phyloP scores from a whole-genome alignment of 2,888 invertebrate genomes.

The Dicranocentrus wangi region DNA sequence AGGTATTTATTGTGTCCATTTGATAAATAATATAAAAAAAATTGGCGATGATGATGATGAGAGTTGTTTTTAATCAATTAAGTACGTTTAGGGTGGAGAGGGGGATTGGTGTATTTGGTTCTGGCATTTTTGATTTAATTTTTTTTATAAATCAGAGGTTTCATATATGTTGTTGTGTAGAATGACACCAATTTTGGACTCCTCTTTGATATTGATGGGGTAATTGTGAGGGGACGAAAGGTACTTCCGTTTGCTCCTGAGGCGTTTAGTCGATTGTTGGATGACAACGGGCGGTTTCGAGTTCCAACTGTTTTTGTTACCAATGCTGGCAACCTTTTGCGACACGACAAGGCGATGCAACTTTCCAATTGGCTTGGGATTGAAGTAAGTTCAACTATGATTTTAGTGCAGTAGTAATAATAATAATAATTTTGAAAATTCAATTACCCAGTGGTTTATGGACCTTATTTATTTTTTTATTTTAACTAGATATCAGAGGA shows the following conservation, averaged over 20 bases:
- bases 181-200: conserved; percentile 77
- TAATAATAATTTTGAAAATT: neutral
- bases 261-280: conserved; percentile 78
- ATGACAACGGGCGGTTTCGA: conserved; percentile 78
- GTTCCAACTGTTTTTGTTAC: conserved; percentile 81
- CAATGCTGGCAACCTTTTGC: conserved; percentile 80
- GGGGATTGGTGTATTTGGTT: no score
- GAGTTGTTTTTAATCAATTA: neutral
- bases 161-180: conserved; percentile 41
- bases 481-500: conserved; percentile 77
- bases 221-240: conserved; percentile 79
- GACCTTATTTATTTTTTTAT: conserved; percentile 27
- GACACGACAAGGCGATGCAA: conserved; percentile 79
- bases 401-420: conserved; percentile 1
- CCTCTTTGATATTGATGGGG: conserved; percentile 82
- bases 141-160: neutral
- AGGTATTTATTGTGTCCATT: conserved; percentile 30
- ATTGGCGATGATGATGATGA: neutral
- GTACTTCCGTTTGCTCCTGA: conserved; percentile 79
- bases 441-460: neutral
- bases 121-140: neutral
- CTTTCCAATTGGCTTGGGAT: conserved; percentile 79
- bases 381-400: conserved; percentile 74
- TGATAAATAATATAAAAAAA: neutral
- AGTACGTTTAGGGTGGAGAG: no score